phyloP scores from a whole-genome alignment of 1,140 invertebrate genomes.

The Drosophila nikananu region DNA sequence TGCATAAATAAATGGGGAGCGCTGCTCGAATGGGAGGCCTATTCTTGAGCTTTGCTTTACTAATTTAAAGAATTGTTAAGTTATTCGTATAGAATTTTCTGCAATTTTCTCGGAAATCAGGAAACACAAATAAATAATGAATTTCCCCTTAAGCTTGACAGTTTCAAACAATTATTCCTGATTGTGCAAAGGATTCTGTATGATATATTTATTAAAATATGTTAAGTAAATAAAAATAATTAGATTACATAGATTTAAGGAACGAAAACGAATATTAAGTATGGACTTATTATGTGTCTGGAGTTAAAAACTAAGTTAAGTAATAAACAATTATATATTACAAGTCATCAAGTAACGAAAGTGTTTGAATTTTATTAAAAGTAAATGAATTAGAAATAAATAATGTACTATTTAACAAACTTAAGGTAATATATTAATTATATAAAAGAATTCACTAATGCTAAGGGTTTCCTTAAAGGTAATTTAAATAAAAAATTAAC shows the following conservation, averaged over 20 bases:
- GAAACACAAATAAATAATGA: not conserved
- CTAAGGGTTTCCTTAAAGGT: too few species aligned
- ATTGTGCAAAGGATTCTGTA: not conserved
- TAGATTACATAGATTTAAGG: too few species aligned
- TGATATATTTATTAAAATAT: not conserved
- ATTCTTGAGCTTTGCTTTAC: not conserved
- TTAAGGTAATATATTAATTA: not conserved
- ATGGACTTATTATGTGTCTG: too few species aligned
- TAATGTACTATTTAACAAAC: not conserved
- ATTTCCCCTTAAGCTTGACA: not conserved
- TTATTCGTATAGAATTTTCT: not conserved
- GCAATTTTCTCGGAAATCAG: not conserved
- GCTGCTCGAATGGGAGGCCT: not conserved
- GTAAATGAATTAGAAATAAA: not conserved
- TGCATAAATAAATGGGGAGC: slow-evolving; percentile 9
- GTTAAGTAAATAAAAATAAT: not conserved
- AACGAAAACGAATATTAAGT: too few species aligned
- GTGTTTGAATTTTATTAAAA: not conserved
- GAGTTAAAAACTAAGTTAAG: too few species aligned
- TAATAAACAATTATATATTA: too few species aligned
- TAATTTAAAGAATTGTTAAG: not conserved
- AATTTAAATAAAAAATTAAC: too few species aligned
- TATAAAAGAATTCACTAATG: not conserved
- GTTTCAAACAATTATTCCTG: too few species aligned
- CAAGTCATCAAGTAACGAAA: not conserved